Conservation (phyloP, 2,797 vertebrate genomes). For the Cephalopachus bancanus region DNA sequence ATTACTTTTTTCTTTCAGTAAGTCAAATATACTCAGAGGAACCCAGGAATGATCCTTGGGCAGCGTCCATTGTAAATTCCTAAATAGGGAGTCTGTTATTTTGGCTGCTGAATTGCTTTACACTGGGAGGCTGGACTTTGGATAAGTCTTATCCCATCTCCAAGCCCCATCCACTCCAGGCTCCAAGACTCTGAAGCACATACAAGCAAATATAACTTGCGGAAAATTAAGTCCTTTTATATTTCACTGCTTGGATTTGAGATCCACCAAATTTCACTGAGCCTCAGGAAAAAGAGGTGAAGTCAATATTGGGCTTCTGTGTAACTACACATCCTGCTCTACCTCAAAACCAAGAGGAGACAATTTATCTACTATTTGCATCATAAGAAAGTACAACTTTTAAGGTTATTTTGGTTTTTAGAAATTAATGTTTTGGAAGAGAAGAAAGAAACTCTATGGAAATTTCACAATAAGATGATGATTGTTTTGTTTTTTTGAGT, state of each 20-base stretch:
- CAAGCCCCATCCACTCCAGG: neutral
- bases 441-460: neutral
- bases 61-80: conserved; percentile 44
- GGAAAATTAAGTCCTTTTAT: conserved; percentile 15
- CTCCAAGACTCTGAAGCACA: neutral
- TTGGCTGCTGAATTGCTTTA: neutral
- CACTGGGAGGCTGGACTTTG: neutral
- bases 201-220: neutral
- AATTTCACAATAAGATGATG: neutral
- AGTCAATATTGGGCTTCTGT: neutral
- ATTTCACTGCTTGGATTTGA: conserved; percentile 46
- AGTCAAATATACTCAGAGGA: conserved; percentile 8
- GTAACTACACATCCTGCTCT: neutral
- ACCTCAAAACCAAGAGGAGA: conserved; percentile 26
- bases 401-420: conserved; percentile 37
- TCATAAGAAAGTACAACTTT: neutral
- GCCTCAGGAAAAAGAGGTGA: neutral
- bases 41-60: conserved; percentile 32
- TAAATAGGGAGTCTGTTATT: conserved; percentile 56
- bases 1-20: neutral
- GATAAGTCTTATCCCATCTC: neutral
- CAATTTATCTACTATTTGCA: neutral
- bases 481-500: neutral
- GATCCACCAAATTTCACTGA: neutral
- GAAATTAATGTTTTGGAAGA: conserved; percentile 13